A percentile compares a stretch with the other conserved stretches of the same genome.
These are phyloP conservation scores for Diplosoma virens DNA, from an alignment of 23 tunicate genomes.

Conservation along the genomic window DNA sequence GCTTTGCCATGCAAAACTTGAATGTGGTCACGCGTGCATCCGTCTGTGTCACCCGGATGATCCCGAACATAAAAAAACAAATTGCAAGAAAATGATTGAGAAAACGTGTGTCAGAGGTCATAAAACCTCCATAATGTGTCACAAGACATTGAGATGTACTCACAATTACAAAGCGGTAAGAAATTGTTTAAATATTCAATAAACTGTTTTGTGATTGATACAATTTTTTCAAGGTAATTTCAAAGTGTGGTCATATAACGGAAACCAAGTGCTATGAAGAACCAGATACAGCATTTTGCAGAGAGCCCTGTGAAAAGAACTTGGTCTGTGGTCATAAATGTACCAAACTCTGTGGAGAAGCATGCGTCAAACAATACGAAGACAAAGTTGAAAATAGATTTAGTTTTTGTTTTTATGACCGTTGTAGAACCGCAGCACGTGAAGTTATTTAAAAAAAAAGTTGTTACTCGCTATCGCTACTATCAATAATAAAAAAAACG, in stretches of 20 bases:
- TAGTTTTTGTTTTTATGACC: too few species aligned
- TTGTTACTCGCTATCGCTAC: too few species aligned
- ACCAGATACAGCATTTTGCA: conserved; percentile 45
- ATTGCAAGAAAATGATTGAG: conserved; percentile 54
- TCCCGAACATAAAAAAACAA: conserved; percentile 36
- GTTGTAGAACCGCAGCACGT: too few species aligned
- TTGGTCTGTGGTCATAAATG: conserved; percentile 59
- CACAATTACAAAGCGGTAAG: too few species aligned
- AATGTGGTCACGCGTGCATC: conserved; percentile 82
- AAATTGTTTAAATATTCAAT: too few species aligned
- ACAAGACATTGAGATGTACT: conserved; percentile 29
- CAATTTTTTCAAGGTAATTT: conserved; percentile 54
- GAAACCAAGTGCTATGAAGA: conserved; percentile 38
- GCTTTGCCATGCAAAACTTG: conserved; percentile 46
- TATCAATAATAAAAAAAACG: too few species aligned
- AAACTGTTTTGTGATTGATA: too few species aligned
- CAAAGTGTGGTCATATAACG: conserved; percentile 45
- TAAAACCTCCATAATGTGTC: conserved; percentile 29
- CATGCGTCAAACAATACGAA: too few species aligned
- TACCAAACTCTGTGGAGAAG: conserved; percentile 22
- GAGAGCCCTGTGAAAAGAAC: conserved; percentile 29
- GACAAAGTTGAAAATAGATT: too few species aligned
- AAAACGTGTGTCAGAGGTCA: conserved; percentile 55
- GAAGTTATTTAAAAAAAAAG: too few species aligned
- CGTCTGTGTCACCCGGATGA: conserved; percentile 81